These are phyloP conservation scores for Nibea albiflora DNA, from an alignment of 2,113 vertebrate species.

Conservation along the genomic window DNA sequence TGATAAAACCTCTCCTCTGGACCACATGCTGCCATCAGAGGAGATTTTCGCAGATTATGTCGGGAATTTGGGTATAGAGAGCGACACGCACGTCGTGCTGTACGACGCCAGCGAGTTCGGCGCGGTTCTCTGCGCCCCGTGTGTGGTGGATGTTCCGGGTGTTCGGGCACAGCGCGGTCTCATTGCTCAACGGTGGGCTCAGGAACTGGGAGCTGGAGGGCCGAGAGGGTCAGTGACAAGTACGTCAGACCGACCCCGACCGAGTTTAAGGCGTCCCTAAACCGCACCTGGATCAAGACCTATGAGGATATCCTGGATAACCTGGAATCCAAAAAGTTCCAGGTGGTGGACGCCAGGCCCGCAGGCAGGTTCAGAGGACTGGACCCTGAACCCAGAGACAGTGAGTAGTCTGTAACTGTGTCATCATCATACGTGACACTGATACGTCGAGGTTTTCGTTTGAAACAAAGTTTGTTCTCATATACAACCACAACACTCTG, in stretches of 20 bases:
- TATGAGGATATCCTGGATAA: constrained; percentile 91
- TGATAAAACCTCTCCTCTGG: constrained; percentile 89
- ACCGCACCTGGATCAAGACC: constrained; percentile 85
- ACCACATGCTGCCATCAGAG: constrained; percentile 91
- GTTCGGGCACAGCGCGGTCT: constrained; percentile 91
- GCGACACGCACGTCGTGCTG: constrained; percentile 90
- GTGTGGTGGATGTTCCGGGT: constrained; percentile 98
- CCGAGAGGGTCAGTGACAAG: constrained; percentile 74
- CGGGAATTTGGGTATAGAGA: constrained; percentile 87
- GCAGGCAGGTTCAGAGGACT: constrained; percentile 88
- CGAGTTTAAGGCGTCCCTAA: constrained; percentile 83
- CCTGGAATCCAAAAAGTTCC: constrained; percentile 85
- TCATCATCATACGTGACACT: too few relatives aligned
- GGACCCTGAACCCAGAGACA: constrained; percentile 91
- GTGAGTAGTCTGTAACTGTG: constrained; percentile 76
- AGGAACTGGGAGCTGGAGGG: constrained; percentile 88
- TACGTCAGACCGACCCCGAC: constrained; percentile 63
- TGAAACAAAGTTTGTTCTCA: neutral
- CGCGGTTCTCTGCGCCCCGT: constrained; percentile 89
- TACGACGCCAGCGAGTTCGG: constrained; percentile 93
- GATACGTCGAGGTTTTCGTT: too few relatives aligned
- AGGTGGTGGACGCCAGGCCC: constrained; percentile 89
- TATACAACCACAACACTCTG: too few relatives aligned
- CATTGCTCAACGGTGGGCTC: constrained; percentile 90
- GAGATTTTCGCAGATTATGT: constrained; percentile 87